These are phyloP conservation scores for Panzeria rudis DNA, from an alignment of 2,888 invertebrate species.

Conservation along the genomic window DNA sequence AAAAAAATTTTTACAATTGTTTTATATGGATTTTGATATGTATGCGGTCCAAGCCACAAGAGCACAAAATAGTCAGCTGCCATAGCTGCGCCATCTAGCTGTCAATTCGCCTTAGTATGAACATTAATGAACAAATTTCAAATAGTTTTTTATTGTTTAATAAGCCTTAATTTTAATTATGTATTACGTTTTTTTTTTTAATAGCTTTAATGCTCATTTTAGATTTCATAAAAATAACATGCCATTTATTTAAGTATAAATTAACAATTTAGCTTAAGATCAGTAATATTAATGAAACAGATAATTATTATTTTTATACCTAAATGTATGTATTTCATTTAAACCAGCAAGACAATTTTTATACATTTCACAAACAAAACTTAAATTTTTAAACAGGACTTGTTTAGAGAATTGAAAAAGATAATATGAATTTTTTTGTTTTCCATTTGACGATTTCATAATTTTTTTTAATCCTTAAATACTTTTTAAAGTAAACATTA, in stretches of 20 bases:
- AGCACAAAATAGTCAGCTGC: no score
- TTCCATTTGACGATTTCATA: not conserved
- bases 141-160: conserved; percentile 7
- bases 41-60: no score
- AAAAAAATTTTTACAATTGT: no score
- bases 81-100: no score
- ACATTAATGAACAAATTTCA: conserved; percentile 14
- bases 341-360: conserved; percentile 4
- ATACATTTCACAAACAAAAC: not conserved
- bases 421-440: conserved; percentile 4
- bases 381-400: not conserved
- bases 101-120: not conserved
- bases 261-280: conserved; percentile 26
- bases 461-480: not conserved
- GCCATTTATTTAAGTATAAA: conserved; percentile 44
- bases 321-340: not conserved
- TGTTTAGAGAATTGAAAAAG: not conserved
- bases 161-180: conserved; percentile 52
- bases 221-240: conserved; percentile 36
- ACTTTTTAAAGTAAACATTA: no score
- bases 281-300: not conserved
- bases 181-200: not conserved
- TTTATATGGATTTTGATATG: no score
- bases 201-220: conserved; percentile 4
- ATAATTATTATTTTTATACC: not conserved